phyloP scores from a whole-genome alignment of 2,888 invertebrate genomes.

The Lochmaea capreae region DNA sequence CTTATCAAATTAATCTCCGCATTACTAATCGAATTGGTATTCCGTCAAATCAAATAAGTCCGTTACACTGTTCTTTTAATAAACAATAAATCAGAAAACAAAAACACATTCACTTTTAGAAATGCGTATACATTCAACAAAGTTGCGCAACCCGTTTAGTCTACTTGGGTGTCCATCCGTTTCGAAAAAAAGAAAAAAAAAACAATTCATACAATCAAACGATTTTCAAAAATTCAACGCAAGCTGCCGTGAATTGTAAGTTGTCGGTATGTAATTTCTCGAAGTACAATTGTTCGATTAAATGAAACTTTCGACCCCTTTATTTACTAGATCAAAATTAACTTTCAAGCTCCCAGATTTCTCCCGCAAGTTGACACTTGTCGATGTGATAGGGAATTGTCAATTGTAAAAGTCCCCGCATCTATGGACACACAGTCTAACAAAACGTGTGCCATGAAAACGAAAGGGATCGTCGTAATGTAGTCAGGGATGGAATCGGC shows the following conservation, averaged over 20 bases:
- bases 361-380: conserved; percentile 24
- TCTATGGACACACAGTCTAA: conserved; percentile 16
- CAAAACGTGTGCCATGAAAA: conserved; percentile 20
- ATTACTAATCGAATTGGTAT: conserved; percentile 3
- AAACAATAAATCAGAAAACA: conserved; percentile 16
- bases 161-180: conserved; percentile 5
- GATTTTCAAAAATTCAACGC: not conserved
- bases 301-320: not conserved
- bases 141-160: not conserved
- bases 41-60: not conserved
- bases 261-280: too few relatives aligned
- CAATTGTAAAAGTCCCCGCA: conserved; percentile 14
- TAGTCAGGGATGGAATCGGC: not conserved
- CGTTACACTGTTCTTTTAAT: not conserved
- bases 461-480: conserved; percentile 13
- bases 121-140: not conserved
- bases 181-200: conserved; percentile 12
- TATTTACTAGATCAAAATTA: conserved; percentile 17
- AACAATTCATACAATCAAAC: too few relatives aligned
- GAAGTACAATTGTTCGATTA: too few relatives aligned
- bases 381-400: not conserved
- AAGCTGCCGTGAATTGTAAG: not conserved
- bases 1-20: conserved; percentile 1
- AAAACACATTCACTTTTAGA: conserved; percentile 7
- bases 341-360: not conserved